Evolutionary conservation across 2,113 vertebrate genomes (phyloP).

Genomic region (Malurus cyaneus): DNA sequence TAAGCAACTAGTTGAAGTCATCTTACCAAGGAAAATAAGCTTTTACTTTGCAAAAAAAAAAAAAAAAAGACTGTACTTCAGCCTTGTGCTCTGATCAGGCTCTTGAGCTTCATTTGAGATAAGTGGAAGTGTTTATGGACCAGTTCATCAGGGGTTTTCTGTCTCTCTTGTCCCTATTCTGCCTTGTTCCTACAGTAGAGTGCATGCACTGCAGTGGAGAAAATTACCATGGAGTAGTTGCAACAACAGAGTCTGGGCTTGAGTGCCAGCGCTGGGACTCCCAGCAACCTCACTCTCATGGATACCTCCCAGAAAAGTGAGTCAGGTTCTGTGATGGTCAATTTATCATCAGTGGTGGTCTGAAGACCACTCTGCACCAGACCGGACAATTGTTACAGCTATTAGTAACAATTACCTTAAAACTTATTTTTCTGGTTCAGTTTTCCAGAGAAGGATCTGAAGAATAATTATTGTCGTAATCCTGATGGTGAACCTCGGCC

Average conservation of each 20-base stretch:
- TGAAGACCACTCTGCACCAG: background rate
- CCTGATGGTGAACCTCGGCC: constrained; percentile 90
- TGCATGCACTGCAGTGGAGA: constrained; percentile 93
- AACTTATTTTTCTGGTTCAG: constrained; percentile 60
- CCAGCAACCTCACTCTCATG: constrained; percentile 87
- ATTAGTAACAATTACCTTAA: background rate
- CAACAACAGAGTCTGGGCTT: constrained; percentile 75
- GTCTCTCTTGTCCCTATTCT: background rate
- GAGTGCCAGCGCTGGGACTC: constrained; percentile 83
- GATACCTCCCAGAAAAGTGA: constrained; percentile 89
- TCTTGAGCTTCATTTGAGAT: background rate
- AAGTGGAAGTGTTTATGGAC: background rate
- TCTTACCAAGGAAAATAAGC: background rate
- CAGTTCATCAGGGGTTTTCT: background rate
- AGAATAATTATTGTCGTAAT: constrained; percentile 92
- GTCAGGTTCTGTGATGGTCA: background rate
- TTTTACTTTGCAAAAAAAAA: background rate
- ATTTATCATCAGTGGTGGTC: background rate
- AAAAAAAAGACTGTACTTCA: background rate
- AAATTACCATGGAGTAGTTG: constrained; percentile 83
- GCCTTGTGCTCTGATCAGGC: background rate
- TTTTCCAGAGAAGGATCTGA: constrained; percentile 88
- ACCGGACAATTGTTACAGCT: background rate
- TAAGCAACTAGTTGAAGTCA: background rate
- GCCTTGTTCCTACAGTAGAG: constrained; percentile 76